Percentiles rank a stretch among this genome's conserved stretches.
These are phyloP conservation scores for Cladorhizidae sp. DNA, from an alignment of 37 sponge, comb jelly and placozoan genomes.

Conservation along the genomic window DNA sequence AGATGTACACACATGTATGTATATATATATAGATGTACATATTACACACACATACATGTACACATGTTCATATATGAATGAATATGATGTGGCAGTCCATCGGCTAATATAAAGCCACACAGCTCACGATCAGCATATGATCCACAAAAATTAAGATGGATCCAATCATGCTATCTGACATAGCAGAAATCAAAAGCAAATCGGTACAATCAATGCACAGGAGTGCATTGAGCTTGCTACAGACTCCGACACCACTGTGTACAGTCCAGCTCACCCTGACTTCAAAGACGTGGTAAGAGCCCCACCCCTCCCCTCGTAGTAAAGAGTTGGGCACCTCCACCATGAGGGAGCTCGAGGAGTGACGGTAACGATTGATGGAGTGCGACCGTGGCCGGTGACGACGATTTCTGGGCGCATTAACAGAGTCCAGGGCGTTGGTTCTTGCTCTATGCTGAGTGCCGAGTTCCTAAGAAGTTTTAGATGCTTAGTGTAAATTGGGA, in stretches of 20 bases:
- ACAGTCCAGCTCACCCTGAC: constrained; percentile 38
- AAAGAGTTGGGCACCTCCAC: constrained; percentile 23
- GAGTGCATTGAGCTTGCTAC: too few relatives aligned
- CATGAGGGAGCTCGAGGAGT: not conserved
- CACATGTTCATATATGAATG: too few relatives aligned
- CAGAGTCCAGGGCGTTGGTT: constrained; percentile 17
- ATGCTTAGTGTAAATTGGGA: too few relatives aligned
- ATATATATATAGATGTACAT: too few relatives aligned
- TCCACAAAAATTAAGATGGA: not conserved
- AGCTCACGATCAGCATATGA: too few relatives aligned
- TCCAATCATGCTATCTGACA: not conserved
- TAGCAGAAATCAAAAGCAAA: not conserved
- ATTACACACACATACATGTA: too few relatives aligned
- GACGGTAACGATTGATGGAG: too few relatives aligned
- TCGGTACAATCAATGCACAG: too few relatives aligned
- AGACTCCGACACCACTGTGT: too few relatives aligned
- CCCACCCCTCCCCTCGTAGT: constrained; percentile 35
- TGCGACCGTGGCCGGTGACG: not conserved
- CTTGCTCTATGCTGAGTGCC: not conserved
- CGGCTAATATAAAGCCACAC: too few relatives aligned
- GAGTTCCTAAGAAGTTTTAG: not conserved
- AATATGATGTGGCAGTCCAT: too few relatives aligned
- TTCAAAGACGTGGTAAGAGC: constrained; percentile 57
- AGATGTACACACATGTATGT: too few relatives aligned
- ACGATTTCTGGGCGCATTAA: constrained; percentile 4